A percentile compares a stretch with the other conserved stretches of the same genome.
Evolutionary conservation across 2,797 vertebrate genomes (phyloP).

Genomic region (Xyrichtys novacula): DNA sequence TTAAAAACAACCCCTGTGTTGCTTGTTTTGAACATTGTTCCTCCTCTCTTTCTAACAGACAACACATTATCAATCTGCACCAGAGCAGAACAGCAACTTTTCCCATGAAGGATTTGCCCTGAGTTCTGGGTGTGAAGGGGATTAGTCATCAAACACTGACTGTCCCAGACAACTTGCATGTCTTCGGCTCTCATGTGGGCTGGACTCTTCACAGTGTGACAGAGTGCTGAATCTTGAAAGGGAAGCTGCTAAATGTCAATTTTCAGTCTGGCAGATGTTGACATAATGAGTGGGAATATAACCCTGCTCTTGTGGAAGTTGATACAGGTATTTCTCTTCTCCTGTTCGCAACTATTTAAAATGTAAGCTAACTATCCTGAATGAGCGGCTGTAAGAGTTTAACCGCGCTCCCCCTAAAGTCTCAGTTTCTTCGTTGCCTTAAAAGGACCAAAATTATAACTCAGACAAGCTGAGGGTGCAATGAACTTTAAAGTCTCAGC

Average conservation of each 20-base stretch:
- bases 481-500: conserved; percentile 8
- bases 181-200: conserved; percentile 68
- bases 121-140: conserved; percentile 51
- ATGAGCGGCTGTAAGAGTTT: background rate
- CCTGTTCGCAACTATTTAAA: conserved; percentile 58
- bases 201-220: conserved; percentile 69
- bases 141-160: conserved; percentile 70
- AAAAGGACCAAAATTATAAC: conserved; percentile 4
- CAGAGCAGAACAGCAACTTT: conserved; percentile 41
- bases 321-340: conserved; percentile 71
- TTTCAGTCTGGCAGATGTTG: conserved; percentile 80
- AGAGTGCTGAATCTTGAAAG: conserved; percentile 68
- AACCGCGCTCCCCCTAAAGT: background rate
- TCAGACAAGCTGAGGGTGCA: background rate
- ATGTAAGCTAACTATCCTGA: conserved; percentile 8
- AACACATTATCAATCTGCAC: conserved; percentile 28
- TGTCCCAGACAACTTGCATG: conserved; percentile 58
- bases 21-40: too few species aligned
- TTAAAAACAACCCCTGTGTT: background rate
- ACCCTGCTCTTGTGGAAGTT: conserved; percentile 68
- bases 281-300: conserved; percentile 60
- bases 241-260: conserved; percentile 79
- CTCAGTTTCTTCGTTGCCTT: background rate
- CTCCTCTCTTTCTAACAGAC: background rate
- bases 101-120: conserved; percentile 33